phyloP scores from a whole-genome alignment of 2,888 invertebrate species.

The Hirudinaria manillensis region DNA sequence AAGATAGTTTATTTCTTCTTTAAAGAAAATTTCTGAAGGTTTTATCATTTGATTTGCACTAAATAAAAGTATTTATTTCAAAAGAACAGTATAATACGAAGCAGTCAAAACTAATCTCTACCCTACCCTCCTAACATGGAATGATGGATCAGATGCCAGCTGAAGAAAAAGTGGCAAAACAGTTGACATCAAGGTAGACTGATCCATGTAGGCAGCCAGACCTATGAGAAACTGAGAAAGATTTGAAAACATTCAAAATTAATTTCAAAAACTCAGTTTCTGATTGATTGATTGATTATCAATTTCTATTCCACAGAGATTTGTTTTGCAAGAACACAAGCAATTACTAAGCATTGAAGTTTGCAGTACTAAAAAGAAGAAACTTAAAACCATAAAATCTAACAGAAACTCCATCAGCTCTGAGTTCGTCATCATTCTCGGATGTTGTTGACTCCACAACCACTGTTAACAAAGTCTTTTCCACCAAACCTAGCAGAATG shows the following conservation, averaged over 20 bases:
- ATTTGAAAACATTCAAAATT: not conserved
- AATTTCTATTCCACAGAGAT: not conserved
- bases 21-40: too few relatives aligned
- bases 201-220: slow-evolving; percentile 14
- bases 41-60: too few relatives aligned
- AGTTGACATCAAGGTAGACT: not conserved
- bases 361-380: not conserved
- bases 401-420: slow-evolving; percentile 28
- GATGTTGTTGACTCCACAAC: slow-evolving; percentile 18
- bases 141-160: slow-evolving; percentile 17
- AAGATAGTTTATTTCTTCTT: too few relatives aligned
- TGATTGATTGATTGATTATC: not conserved
- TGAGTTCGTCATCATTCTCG: slow-evolving; percentile 27
- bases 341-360: not conserved
- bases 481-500: slow-evolving; percentile 17
- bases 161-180: slow-evolving; percentile 23
- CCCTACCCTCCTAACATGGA: slow-evolving; percentile 25
- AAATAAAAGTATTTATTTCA: too few relatives aligned
- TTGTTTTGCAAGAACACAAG: not conserved
- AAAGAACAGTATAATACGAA: not conserved
- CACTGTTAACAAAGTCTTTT: slow-evolving; percentile 26
- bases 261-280: not conserved
- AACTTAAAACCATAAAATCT: not conserved
- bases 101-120: not conserved
- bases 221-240: slow-evolving; percentile 25